A percentile compares a stretch with the other conserved stretches of the same genome.
phyloP scores from a whole-genome alignment of 2,113 vertebrate genomes.

The Hypocryptadius cinnamomeus region DNA sequence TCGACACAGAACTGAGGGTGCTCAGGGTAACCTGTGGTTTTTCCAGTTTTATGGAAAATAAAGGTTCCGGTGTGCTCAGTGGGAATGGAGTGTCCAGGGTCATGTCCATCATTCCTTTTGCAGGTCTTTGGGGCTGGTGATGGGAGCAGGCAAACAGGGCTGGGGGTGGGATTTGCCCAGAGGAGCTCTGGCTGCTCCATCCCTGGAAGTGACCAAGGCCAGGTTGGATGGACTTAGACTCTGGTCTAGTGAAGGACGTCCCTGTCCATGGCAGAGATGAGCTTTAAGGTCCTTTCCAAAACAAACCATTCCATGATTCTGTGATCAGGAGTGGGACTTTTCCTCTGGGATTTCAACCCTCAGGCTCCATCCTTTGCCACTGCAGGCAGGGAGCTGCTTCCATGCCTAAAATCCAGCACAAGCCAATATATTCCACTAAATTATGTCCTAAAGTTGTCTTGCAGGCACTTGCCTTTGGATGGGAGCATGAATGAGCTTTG shows the following conservation, averaged over 20 bases:
- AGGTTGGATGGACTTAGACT: neutral
- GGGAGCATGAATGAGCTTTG: neutral
- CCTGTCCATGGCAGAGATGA: neutral
- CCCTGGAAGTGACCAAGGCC: neutral
- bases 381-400: neutral
- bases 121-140: accelerated
- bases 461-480: neutral
- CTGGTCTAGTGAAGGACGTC: no score
- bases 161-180: neutral
- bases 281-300: neutral
- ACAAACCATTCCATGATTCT: neutral
- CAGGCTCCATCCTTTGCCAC: neutral
- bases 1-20: neutral
- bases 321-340: neutral
- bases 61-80: neutral
- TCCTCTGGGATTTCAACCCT: neutral
- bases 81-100: neutral
- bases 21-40: neutral
- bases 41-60: neutral
- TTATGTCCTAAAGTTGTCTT: neutral
- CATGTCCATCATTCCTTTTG: neutral
- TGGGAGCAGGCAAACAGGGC: neutral
- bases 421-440: neutral
- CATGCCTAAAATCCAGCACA: neutral
- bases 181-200: neutral